A percentile compares a stretch with the other conserved stretches of the same genome.
These are phyloP conservation scores for Zapornia atra DNA, from an alignment of 2,113 vertebrate species.

Conservation along the genomic window DNA sequence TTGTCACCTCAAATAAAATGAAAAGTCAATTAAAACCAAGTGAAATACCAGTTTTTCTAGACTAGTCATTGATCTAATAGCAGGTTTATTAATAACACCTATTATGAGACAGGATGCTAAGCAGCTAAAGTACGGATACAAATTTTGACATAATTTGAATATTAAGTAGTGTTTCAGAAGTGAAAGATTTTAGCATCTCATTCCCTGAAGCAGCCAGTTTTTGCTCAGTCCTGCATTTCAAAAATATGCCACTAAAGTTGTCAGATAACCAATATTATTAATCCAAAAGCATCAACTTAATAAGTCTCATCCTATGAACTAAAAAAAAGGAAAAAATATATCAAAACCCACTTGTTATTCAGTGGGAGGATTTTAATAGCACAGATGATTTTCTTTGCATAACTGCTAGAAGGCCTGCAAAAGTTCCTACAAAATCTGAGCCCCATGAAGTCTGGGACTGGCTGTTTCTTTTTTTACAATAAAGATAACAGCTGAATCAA, in stretches of 20 bases:
- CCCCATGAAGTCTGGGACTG: background rate
- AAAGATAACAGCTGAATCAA: background rate
- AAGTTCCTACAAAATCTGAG: constrained; percentile 35
- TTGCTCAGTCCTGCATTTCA: constrained; percentile 14
- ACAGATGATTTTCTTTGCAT: constrained; percentile 18
- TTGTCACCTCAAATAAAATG: background rate
- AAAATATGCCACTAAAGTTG: constrained; percentile 6
- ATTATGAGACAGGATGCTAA: background rate
- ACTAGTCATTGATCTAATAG: background rate
- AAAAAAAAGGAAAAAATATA: background rate
- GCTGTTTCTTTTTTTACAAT: background rate
- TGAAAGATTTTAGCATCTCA: constrained; percentile 21
- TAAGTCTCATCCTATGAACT: constrained; percentile 27
- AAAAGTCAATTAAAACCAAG: background rate
- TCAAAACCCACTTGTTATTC: background rate
- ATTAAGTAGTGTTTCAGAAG: background rate
- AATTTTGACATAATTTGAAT: background rate
- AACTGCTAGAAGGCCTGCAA: constrained; percentile 34
- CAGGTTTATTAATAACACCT: background rate
- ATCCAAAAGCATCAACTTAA: constrained; percentile 44
- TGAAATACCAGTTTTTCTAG: background rate
- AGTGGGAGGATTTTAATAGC: constrained; percentile 42
- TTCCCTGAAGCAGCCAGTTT: constrained; percentile 3
- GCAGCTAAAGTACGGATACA: background rate
- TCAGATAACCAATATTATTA: constrained; percentile 37